Base-by-base conservation (phyloP, 1,140 invertebrate species). In the Pantala flavescens region DNA sequence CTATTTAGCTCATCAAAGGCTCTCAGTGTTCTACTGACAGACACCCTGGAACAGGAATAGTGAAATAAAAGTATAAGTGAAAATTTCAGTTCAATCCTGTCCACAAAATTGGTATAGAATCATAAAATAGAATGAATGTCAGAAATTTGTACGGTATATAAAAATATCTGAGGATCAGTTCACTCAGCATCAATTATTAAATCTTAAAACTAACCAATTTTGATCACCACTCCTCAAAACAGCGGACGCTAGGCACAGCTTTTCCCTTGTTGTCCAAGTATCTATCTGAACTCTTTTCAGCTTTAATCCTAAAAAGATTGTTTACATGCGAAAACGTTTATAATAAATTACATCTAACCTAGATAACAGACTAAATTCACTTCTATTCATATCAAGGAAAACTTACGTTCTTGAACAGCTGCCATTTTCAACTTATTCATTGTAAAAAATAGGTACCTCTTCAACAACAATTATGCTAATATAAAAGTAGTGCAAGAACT, bases 191-290 rank as follows among this genome's bases (percentile, higher is more conserved):
- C n/a, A n/a, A n/a, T n/a, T n/a, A n/a, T n/a, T n/a, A n/a, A n/a
- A n/a, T n/a, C n/a, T n/a, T n/a, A 36, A 2, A 36, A 2, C 28
- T 77, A 81, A 87, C 94, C 95, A 97, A 81, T 97, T 97, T 82
- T 96, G 94, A 82, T 97, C 95, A 0, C 94, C 94, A 82, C 91
- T 94, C 78, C 91, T 88, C 0, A 90, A 84, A 0, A 98, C 95
- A 24, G 93, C 91, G 0, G 93, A 95, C 0, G 93, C 94, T 55
- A 98, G 81, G 78, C 90, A 93, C 77, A 97, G 80, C 80, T 94
- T 90, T 79, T 98, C 96, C 21, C 90, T 84, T 0, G 88, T 88
- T 36, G 90, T 92, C 95, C 95, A 98, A 28, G 88, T 88, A 79
- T 96, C 94, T 24, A 92, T 79, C 0, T 90, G 88, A 73, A 86